Percentiles rank a stretch among this genome's conserved stretches.
These are phyloP conservation scores for Caenorhabditis panamensis DNA, from an alignment of 2,888 invertebrate species.

Conservation along the genomic window DNA sequence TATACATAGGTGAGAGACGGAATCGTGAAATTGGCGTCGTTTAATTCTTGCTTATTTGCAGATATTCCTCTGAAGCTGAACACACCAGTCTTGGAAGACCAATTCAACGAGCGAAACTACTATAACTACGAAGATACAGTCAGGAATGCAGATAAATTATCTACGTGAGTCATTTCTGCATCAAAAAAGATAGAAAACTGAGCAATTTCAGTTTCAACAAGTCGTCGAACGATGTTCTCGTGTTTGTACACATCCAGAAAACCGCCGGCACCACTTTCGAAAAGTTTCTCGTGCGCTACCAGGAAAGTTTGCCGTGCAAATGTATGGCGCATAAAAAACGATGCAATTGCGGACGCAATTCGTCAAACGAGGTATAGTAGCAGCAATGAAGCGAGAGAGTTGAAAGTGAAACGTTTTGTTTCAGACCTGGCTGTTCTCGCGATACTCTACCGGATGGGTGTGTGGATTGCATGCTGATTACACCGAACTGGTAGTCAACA, in stretches of 20 bases:
- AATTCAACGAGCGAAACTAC: not conserved
- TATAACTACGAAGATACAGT: conserved; percentile 24
- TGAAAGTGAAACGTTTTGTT: conserved; percentile 44
- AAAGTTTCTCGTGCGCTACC: conserved; percentile 94
- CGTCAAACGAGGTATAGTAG: conserved; percentile 84
- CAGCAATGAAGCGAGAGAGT: conserved; percentile 14
- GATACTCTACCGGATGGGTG: conserved; percentile 96
- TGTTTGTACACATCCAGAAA: conserved; percentile 98
- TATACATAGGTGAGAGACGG: conserved; percentile 60
- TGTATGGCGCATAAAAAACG: conserved; percentile 84
- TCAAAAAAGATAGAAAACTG: not conserved
- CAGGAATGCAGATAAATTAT: not conserved
- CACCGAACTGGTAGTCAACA: conserved; percentile 90
- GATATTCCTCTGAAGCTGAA: conserved; percentile 45
- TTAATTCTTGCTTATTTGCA: conserved; percentile 22
- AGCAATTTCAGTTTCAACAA: conserved; percentile 79
- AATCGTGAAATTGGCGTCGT: conserved; percentile 40
- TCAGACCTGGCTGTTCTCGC: conserved; percentile 94
- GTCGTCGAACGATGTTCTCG: conserved; percentile 91
- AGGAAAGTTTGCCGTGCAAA: conserved; percentile 93
- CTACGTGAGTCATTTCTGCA: not conserved
- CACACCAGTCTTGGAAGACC: conserved; percentile 3
- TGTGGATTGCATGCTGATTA: conserved; percentile 94
- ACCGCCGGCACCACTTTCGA: conserved; percentile 98
- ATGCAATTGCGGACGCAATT: conserved; percentile 80